A percentile compares a stretch with the other conserved stretches of the same genome.
Evolutionary conservation across 2,113 vertebrate genomes (phyloP).

Genomic region (Struthio camelus): DNA sequence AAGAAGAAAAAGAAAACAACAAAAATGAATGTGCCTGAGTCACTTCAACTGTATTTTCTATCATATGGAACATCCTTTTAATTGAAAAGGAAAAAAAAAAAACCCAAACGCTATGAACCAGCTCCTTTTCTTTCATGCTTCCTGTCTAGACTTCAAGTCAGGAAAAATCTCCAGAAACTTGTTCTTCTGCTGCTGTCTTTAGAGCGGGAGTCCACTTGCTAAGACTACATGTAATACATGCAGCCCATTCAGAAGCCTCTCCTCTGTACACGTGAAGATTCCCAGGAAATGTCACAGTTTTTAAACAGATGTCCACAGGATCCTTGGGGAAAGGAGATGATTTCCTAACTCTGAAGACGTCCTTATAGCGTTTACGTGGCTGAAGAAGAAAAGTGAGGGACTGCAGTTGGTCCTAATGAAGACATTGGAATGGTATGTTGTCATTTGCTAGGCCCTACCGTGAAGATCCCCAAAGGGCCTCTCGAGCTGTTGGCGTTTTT

Average conservation of each 20-base stretch:
- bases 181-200: neutral
- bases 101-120: neutral
- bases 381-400: neutral
- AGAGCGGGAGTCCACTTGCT: neutral
- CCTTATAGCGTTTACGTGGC: neutral
- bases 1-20: neutral
- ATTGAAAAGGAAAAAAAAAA: neutral
- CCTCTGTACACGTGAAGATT: neutral
- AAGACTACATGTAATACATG: neutral
- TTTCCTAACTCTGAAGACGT: conserved; percentile 8
- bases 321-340: neutral
- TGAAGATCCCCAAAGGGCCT: neutral
- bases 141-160: conserved; percentile 66
- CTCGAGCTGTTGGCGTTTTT: neutral
- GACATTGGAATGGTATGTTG: conserved; percentile 25
- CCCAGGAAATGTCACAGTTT: neutral
- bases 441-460: neutral
- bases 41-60: neutral
- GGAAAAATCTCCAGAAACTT: neutral
- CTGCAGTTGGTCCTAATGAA: neutral
- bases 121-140: conserved; percentile 47
- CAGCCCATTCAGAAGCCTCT: neutral
- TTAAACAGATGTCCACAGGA: neutral
- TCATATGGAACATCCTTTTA: conserved; percentile 28
- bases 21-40: neutral